phyloP scores from a whole-genome alignment of 1,140 invertebrate species.

The Leptinotarsa undecemlineata region DNA sequence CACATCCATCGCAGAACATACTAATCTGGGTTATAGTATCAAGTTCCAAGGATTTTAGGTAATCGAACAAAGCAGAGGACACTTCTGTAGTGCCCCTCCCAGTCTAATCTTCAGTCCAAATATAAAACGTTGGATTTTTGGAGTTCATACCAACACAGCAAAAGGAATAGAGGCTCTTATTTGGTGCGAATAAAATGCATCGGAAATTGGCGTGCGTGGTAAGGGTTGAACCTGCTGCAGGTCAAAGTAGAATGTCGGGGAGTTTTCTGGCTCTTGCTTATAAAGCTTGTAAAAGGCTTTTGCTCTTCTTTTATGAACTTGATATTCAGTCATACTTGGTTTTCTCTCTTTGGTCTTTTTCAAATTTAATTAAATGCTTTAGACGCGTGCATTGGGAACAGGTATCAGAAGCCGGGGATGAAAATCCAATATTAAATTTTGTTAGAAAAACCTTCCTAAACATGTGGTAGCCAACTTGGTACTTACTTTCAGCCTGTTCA shows the following conservation, averaged over 20 bases:
- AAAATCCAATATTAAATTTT: too few species aligned
- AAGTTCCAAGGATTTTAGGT: slow-evolving; percentile 27
- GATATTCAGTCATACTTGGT: too few species aligned
- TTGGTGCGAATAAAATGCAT: slow-evolving; percentile 20
- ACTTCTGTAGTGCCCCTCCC: slow-evolving; percentile 36
- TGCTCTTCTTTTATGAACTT: too few species aligned
- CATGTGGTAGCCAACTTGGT: too few species aligned
- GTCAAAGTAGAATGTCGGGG: slow-evolving; percentile 12
- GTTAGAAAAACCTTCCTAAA: too few species aligned
- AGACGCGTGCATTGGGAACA: too few species aligned
- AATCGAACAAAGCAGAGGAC: slow-evolving; percentile 38
- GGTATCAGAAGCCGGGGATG: too few species aligned
- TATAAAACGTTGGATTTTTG: slow-evolving; percentile 40
- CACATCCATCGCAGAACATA: slow-evolving; percentile 4
- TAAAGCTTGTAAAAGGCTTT: slow-evolving; percentile 21
- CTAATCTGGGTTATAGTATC: background rate
- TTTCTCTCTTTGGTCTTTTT: too few species aligned
- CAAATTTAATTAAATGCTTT: too few species aligned
- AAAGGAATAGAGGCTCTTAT: slow-evolving; percentile 25
- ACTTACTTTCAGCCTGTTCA: too few species aligned
- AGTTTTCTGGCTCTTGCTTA: slow-evolving; percentile 1
- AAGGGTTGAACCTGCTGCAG: slow-evolving; percentile 18
- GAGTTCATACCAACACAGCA: slow-evolving; percentile 35
- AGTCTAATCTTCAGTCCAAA: slow-evolving; percentile 42
- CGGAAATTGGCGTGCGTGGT: slow-evolving; percentile 17